Base-by-base conservation (phyloP, 2,113 vertebrate species). In the Catharus bicknelli region DNA sequence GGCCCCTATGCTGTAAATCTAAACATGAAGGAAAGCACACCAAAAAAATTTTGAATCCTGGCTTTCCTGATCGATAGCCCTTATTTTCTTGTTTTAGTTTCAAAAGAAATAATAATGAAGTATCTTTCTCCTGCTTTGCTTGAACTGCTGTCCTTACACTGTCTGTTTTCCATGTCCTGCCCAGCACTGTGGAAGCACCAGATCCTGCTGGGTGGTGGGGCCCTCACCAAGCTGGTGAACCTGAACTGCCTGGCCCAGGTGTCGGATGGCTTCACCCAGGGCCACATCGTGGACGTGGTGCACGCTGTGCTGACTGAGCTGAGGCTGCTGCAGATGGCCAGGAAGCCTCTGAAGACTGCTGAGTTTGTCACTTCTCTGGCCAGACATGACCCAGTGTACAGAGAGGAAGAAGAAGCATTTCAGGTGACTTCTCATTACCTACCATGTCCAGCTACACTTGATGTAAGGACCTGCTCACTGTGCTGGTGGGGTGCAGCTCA, bases 231-330 rank as follows among this genome's bases (percentile, higher is more conserved):
- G 5, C 34, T 75, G 6, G 10, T 98, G 95, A 98, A 97, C 73
- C 30, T 98, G 4, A 98, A 98, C 58, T 98, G 97, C 83, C 96
- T 99, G 34, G 98, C 98, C 0, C 98, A 97, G 19, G 72, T 98
- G 55, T 98, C 98, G 0, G 98, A 98, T 2, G 98, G 98, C 77
- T 99, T 98, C 95, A 99, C 98, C 3, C 98, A 97, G 29, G 98
- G 97, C 5, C 96, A 97, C 38, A 93, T 99, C 0, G 40, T 98
- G 43, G 83, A 87, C 10, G 96, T 94, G 0, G 95, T 98, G 6
- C 94, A 91, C 21, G 34, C 34, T 0, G 97, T 98, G 80, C 96
- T 99, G 36, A 98, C 83, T 0, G 94, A 98, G 38, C 96, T 96
- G 4, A 96, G 98, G 15, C 36, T 98, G 68, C 79, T 90, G 73